Conservation (phyloP, 2,888 invertebrate species). For the Esperia sulphurella region DNA sequence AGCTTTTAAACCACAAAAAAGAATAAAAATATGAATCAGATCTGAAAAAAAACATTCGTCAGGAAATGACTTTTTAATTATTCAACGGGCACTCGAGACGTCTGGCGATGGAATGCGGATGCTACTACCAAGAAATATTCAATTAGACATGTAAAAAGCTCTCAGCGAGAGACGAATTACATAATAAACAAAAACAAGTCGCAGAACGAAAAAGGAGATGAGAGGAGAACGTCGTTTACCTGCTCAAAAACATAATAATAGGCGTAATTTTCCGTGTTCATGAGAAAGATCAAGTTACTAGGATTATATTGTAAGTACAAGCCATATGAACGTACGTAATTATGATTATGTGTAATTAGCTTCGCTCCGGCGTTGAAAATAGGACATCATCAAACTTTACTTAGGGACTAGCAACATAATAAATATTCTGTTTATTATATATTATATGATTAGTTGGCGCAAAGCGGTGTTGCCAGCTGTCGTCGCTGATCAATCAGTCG, state of each 20-base stretch:
- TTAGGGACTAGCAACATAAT: too few relatives aligned
- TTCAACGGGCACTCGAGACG: constrained; percentile 34
- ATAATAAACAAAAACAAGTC: constrained; percentile 28
- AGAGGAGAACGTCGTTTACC: constrained; percentile 14
- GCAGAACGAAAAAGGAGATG: constrained; percentile 17
- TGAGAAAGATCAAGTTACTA: not conserved
- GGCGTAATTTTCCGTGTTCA: constrained; percentile 18
- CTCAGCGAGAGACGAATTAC: constrained; percentile 22
- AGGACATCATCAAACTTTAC: too few relatives aligned
- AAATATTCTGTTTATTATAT: too few relatives aligned
- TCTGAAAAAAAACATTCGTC: constrained; percentile 16
- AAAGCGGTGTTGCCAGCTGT: too few relatives aligned
- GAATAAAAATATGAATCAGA: constrained; percentile 13
- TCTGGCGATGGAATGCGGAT: constrained; percentile 14
- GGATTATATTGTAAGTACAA: not conserved
- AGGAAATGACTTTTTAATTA: constrained; percentile 38
- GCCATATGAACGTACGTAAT: too few relatives aligned
- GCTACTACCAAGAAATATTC: constrained; percentile 35
- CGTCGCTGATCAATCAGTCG: too few relatives aligned
- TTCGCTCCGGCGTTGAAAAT: too few relatives aligned
- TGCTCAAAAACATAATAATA: constrained; percentile 23
- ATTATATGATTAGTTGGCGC: too few relatives aligned
- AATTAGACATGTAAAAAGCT: constrained; percentile 40
- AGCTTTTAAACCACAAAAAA: constrained; percentile 5
- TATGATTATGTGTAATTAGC: too few relatives aligned